phyloP scores from a whole-genome alignment of 2,113 vertebrate species.

The Ascaphus truei region DNA sequence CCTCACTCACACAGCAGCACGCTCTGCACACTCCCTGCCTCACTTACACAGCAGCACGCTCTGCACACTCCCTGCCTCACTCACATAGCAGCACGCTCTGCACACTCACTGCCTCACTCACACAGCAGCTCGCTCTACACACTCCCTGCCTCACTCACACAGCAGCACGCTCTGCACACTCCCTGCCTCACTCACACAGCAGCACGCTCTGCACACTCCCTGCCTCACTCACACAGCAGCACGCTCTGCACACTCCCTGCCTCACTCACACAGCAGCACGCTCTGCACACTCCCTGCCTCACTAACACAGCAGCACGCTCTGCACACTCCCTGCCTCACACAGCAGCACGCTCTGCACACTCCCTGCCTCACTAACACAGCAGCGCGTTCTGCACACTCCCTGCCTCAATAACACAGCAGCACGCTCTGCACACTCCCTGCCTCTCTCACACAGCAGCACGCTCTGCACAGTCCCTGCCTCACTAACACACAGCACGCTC shows the following conservation, averaged over 20 bases:
- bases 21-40: background rate
- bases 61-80: background rate
- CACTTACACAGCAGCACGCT: background rate
- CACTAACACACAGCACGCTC: background rate
- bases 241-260: background rate
- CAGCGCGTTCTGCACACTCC: background rate
- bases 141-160: no score
- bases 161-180: background rate
- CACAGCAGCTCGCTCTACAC: background rate
- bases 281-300: background rate
- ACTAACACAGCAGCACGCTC: background rate
- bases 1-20: background rate
- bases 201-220: background rate
- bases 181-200: no score
- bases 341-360: background rate
- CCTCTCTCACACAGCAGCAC: background rate
- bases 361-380: no score
- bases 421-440: background rate
- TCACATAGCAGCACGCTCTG: background rate
- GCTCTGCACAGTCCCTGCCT: background rate
- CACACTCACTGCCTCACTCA: no score
- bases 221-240: no score
- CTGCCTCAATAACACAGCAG: no score
- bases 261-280: background rate
- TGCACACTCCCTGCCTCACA: background rate